Base-by-base conservation (phyloP, 2,113 vertebrate species). In the Formicarius rufipectus region DNA sequence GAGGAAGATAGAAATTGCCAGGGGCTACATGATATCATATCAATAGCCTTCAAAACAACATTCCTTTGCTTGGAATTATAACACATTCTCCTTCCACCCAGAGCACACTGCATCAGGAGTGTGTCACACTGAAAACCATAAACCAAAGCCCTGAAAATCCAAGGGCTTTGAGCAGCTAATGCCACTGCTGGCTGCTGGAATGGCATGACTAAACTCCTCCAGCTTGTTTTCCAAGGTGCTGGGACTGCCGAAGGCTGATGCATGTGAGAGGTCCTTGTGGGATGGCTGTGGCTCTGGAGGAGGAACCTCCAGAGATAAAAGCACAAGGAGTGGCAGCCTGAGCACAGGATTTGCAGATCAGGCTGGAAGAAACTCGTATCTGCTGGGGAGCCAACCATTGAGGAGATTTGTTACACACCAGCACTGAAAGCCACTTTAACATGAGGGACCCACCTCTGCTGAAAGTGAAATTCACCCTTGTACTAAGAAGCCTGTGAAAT, bases 1-100 rank as follows among this genome's bases (percentile, higher is more conserved):
- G 72, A 63, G 59, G 75, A 68, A 89, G 50, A 90, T 89, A 95
- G 92, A 93, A 93, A 91, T 83, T 56, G 93, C 97, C 95, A 84
- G 87, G 95, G 97, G 98, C 96, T 95, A 96, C 91, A 87, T 96
- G 96, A 97, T 97, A 97, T 97, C 97, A 97, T 97, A 96, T 90
- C 95, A 98, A 91, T 91, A 96, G 62, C 73, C 95, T 98, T 98
- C 92, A 96, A 97, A 97, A 97, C 87, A 97, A 91, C 97, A 97
- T 97, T 95, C 81, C 91, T 88, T 75, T 45, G 88, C 96, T 93
- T 84, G 87, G 89, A 97, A 98, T 97, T 97, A 93, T 90, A 96
- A 96, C 91, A 96, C 22, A 49, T 93, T 97, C 88, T 97, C 66
- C 90, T 96, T 96, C 89, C 72, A 91, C 76, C 33, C 93, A 56